Conservation (phyloP, 2,113 vertebrate genomes). For the Motacilla tschutschensis region DNA sequence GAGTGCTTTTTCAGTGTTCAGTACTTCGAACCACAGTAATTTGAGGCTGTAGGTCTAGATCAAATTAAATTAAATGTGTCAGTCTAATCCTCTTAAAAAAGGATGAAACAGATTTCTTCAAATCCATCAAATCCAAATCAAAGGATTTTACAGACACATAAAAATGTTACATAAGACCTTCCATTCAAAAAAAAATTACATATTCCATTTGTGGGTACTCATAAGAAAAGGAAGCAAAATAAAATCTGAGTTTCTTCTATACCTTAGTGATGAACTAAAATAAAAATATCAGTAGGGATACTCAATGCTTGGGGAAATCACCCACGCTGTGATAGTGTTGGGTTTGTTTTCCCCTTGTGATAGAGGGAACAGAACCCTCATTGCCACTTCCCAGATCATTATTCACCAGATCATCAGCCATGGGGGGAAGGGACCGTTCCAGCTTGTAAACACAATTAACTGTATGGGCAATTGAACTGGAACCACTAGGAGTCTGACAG, state of each 20-base stretch:
- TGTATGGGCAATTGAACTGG: not conserved
- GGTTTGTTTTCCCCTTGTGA: not conserved
- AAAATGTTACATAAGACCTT: not conserved
- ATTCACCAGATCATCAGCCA: not conserved
- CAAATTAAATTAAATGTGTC: constrained; percentile 12
- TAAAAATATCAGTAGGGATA: not conserved
- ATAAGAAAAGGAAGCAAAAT: not conserved
- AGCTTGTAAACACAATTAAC: not conserved
- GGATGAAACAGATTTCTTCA: not conserved
- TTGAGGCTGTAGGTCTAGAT: not conserved
- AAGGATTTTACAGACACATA: not conserved
- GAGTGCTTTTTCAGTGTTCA: not conserved
- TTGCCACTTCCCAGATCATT: not conserved
- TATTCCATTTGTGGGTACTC: not conserved
- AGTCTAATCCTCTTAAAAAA: not conserved
- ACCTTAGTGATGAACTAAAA: not conserved
- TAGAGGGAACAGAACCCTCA: not conserved
- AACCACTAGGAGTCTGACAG: not conserved
- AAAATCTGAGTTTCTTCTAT: not conserved
- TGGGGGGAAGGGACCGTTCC: not conserved
- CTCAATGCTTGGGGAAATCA: not conserved
- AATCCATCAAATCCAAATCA: not conserved
- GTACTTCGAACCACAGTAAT: not conserved
- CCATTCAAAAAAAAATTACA: not conserved
- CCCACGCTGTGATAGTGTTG: not conserved